A percentile compares a stretch with the other conserved stretches of the same genome.
Evolutionary conservation across 2,888 invertebrate genomes (phyloP).

Genomic region (Fragum fragum): DNA sequence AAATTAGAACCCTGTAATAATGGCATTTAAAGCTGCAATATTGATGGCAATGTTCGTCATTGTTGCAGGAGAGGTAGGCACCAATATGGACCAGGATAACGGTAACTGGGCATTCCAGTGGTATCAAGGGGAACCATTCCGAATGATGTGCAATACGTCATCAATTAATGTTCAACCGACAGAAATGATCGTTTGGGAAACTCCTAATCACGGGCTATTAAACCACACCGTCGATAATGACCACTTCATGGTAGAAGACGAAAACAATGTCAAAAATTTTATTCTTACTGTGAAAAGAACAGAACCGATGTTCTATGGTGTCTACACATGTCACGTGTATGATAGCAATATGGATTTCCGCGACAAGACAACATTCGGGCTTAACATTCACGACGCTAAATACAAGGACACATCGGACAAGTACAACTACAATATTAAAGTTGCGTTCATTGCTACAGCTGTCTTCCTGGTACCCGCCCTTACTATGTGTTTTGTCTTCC

Average conservation of each 20-base stretch:
- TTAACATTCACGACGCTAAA: slow-evolving; percentile 59
- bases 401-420: slow-evolving; percentile 51
- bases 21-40: no score
- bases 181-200: slow-evolving; percentile 48
- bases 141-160: slow-evolving; percentile 56
- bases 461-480: slow-evolving; percentile 65
- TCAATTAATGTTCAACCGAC: slow-evolving; percentile 21
- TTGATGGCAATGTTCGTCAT: not conserved
- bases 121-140: slow-evolving; percentile 52
- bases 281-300: slow-evolving; percentile 62
- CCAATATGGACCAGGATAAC: slow-evolving; percentile 29
- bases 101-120: slow-evolving; percentile 64
- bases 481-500: slow-evolving; percentile 54
- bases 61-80: slow-evolving; percentile 10
- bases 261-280: slow-evolving; percentile 39
- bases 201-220: slow-evolving; percentile 17
- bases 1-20: no score
- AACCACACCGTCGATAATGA: slow-evolving; percentile 5
- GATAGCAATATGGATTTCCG: not conserved
- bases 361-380: slow-evolving; percentile 45
- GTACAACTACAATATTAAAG: slow-evolving; percentile 67
- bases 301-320: slow-evolving; percentile 57
- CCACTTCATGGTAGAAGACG: slow-evolving; percentile 42
- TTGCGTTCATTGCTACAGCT: slow-evolving; percentile 67
- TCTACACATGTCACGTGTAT: slow-evolving; percentile 69